Evolutionary conservation across 2,797 vertebrate genomes (phyloP).

Genomic region (Channallabes apus): DNA sequence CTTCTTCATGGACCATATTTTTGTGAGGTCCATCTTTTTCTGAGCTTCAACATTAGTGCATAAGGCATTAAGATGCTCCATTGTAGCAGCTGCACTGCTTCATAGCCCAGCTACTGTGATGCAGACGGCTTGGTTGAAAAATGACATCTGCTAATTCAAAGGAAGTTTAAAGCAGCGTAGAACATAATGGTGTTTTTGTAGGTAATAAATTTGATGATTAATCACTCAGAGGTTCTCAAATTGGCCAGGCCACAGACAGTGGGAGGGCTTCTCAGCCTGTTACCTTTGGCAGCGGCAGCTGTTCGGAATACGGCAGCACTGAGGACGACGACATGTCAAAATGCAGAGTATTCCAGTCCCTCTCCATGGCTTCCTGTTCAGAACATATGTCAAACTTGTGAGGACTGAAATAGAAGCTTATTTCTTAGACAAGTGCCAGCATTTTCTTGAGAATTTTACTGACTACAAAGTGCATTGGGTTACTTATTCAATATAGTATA

Average conservation of each 20-base stretch:
- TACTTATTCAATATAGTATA: too few relatives aligned
- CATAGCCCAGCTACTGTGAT: constrained; percentile 84
- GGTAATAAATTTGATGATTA: constrained; percentile 84
- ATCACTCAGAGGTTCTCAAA: constrained; percentile 75
- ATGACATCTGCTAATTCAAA: constrained; percentile 84
- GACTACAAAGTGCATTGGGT: constrained; percentile 40
- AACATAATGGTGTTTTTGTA: constrained; percentile 86
- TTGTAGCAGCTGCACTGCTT: constrained; percentile 70
- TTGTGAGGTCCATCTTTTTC: not conserved
- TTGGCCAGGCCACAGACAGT: constrained; percentile 68
- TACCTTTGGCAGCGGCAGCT: constrained; percentile 82
- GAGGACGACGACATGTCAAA: constrained; percentile 69
- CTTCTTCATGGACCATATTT: not conserved
- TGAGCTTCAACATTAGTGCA: constrained; percentile 12
- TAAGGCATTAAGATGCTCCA: constrained; percentile 9
- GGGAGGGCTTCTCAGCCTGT: constrained; percentile 68
- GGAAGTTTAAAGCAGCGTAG: constrained; percentile 76
- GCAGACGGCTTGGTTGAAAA: constrained; percentile 78
- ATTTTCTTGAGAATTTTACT: constrained; percentile 9
- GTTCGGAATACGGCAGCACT: constrained; percentile 66
- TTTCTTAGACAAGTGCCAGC: constrained; percentile 8
- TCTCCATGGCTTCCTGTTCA: constrained; percentile 77
- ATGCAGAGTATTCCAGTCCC: constrained; percentile 74
- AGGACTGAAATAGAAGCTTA: constrained; percentile 18
- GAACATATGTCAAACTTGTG: constrained; percentile 31